Conservation (phyloP, 2,113 vertebrate genomes). For the Rhineura floridana region DNA sequence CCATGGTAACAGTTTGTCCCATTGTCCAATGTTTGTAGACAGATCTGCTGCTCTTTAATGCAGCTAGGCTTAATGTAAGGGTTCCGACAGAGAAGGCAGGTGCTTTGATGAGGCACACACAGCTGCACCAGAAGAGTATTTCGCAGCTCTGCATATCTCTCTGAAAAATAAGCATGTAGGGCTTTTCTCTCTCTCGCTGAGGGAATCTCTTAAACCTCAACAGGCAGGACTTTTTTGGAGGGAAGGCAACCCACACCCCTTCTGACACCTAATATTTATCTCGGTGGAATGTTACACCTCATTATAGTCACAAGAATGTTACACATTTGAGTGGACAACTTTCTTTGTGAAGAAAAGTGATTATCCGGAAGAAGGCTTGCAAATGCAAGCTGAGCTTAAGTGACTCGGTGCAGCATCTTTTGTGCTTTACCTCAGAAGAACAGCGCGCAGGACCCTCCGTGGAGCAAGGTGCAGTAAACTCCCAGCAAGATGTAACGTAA, state of each 20-base stretch:
- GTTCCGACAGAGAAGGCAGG: not conserved
- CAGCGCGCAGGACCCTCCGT: not conserved
- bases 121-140: not conserved
- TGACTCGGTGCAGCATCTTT: not conserved
- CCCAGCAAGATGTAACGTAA: not conserved
- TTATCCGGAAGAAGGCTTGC: not conserved
- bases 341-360: not conserved
- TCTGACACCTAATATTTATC: not conserved
- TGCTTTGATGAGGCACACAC: not conserved
- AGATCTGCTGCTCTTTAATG: conserved; percentile 38
- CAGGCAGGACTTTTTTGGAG: not conserved
- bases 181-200: not conserved
- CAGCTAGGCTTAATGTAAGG: not conserved
- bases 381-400: not conserved
- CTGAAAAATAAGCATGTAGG: conserved; percentile 8
- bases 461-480: not conserved
- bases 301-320: not conserved
- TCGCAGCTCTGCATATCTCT: not conserved
- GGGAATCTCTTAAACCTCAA: not conserved
- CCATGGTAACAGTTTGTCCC: conserved; percentile 14
- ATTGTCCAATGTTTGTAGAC: not conserved
- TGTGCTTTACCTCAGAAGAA: not conserved
- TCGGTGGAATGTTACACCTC: not conserved
- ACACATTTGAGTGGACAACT: not conserved
- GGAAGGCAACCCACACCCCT: not conserved